A percentile compares a stretch with the other conserved stretches of the same genome.
phyloP scores from a whole-genome alignment of 2,888 invertebrate genomes.

The Phengaris arion region DNA sequence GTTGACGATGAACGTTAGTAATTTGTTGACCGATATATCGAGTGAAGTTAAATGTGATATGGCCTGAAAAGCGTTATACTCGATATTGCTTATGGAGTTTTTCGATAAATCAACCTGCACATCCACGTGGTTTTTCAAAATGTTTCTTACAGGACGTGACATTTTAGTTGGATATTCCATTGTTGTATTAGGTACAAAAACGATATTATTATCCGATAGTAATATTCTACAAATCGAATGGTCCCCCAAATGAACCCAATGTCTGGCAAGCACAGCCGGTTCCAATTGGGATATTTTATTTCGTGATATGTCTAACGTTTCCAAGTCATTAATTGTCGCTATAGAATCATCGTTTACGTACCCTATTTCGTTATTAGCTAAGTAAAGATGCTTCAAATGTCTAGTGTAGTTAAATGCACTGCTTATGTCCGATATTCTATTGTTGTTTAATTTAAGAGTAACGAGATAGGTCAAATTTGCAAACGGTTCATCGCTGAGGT shows the following conservation, averaged over 20 bases:
- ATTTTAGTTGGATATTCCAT: slow-evolving; percentile 42
- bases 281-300: slow-evolving; percentile 56
- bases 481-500: slow-evolving; percentile 60
- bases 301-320: slow-evolving; percentile 64
- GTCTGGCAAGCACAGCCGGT: slow-evolving; percentile 58
- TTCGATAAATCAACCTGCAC: slow-evolving; percentile 62
- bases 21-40: slow-evolving; percentile 60
- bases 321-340: slow-evolving; percentile 60
- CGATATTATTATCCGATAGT: slow-evolving; percentile 59
- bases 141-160: slow-evolving; percentile 45
- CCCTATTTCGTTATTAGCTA: slow-evolving; percentile 57
- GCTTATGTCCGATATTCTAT: slow-evolving; percentile 60
- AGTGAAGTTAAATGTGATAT: slow-evolving; percentile 53
- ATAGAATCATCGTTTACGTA: slow-evolving; percentile 58
- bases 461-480: slow-evolving; percentile 56
- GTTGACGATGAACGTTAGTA: slow-evolving; percentile 55
- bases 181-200: slow-evolving; percentile 55
- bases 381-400: slow-evolving; percentile 58
- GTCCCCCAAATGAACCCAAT: slow-evolving; percentile 60
- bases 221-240: slow-evolving; percentile 59
- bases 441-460: slow-evolving; percentile 56
- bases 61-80: slow-evolving; percentile 61
- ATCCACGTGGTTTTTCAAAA: slow-evolving; percentile 43
- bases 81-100: slow-evolving; percentile 58
- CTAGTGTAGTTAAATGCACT: slow-evolving; percentile 62